Evolutionary conservation across 2,797 vertebrate genomes (phyloP), one percentile per base, ranked within the genome.

Genomic region (Chaetodon trifasciatus): DNA sequence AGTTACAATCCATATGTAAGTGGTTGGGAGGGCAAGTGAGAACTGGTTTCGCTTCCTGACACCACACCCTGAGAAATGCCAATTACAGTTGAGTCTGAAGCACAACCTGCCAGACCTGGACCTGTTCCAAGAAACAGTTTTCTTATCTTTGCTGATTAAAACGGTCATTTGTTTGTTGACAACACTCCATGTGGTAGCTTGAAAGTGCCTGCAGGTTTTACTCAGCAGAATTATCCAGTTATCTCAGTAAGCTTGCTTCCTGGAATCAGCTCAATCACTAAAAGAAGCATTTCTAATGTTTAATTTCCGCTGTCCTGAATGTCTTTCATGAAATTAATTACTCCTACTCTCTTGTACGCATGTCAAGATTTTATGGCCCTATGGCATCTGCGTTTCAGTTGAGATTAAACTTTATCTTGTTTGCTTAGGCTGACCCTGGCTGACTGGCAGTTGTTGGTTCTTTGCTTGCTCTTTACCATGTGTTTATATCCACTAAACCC

Each of bases 401-500:
- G 23, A 60, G 39, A 13, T 40, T 28, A 62, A 15, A 70, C n/a
- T 47, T 79, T 68, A 76, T 76, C 66, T 83, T 80, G 64, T 82
- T 86, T 78, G 61, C 60, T 69, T 73, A 73, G 24, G 21, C 24
- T 70, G 65, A 74, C 66, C 24, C 6, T 23, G 37, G 10, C 24
- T 23, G 32, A 37, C 32, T 46, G 19, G 46, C 19, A 64, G 50
- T 62, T 58, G 12, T 57, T 42, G 5, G 17, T 42, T 32, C 24
- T 23, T 58, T 62, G 21, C 1, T 68, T 66, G 9, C 15, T 42
- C 39, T 60, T 21, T 32, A 42, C 21, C 39, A 32, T 70, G 4
- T 69, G 8, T 65, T 53, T 67, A 52, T 28, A 37, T 5, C 19
- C 7, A 67, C 42, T 11, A 46, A 58, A 55, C 17, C 2, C 52